Evolutionary conservation across 2,797 vertebrate genomes (phyloP).

Genomic region (Cossypha heuglini): DNA sequence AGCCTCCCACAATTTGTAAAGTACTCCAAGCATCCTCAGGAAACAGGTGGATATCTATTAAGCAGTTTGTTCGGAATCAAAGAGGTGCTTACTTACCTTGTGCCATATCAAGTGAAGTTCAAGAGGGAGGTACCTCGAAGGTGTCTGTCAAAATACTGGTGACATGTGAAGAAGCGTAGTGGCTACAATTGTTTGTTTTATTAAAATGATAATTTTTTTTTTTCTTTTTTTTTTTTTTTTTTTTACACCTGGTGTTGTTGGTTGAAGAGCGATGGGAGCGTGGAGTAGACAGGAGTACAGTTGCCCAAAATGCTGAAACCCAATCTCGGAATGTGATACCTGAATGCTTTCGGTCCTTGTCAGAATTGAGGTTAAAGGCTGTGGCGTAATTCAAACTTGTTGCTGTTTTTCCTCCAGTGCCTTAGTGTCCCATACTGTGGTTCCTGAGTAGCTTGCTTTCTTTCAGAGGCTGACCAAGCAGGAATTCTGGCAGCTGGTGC

Average conservation of each 20-base stretch:
- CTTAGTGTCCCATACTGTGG: background rate
- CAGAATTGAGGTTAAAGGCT: slow-evolving; percentile 61
- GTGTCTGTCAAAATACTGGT: background rate
- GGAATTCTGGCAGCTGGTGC: slow-evolving; percentile 91
- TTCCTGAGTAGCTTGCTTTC: background rate
- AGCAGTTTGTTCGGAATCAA: background rate
- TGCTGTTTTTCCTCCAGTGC: background rate
- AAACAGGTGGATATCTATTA: background rate
- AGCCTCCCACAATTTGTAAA: background rate
- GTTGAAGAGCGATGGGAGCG: background rate
- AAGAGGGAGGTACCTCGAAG: background rate
- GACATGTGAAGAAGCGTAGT: accelerated
- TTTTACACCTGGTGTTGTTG: accelerated
- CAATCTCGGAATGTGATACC: slow-evolving; percentile 16
- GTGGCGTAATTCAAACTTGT: slow-evolving; percentile 46
- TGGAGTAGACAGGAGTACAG: background rate
- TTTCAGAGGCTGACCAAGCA: slow-evolving; percentile 79
- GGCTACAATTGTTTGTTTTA: background rate
- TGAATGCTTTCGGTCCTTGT: slow-evolving; percentile 16
- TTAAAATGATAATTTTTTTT: background rate
- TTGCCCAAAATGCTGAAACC: slow-evolving; percentile 54
- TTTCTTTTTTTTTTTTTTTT: background rate
- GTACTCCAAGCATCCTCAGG: background rate
- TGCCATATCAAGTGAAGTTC: background rate
- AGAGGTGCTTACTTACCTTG: background rate